Conservation (phyloP, 1,140 invertebrate species). For the Zaprionus ghesquierei region DNA sequence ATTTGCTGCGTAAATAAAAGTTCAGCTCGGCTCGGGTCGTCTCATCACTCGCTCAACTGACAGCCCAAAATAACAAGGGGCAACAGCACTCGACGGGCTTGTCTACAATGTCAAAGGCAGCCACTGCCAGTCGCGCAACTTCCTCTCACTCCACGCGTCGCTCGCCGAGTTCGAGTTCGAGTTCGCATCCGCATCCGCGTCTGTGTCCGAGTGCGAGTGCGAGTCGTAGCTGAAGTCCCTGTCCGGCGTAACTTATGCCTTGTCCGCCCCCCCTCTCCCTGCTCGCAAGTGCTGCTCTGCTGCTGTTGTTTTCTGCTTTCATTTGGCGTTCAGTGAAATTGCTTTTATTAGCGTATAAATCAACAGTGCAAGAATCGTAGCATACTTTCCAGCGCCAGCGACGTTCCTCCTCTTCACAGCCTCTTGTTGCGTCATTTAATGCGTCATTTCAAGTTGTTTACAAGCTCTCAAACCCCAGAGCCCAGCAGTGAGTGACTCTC, state of each 20-base stretch:
- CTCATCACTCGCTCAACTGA: constrained; percentile 19
- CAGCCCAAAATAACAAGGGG: constrained; percentile 49
- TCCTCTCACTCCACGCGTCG: background rate
- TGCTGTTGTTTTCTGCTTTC: constrained; percentile 37
- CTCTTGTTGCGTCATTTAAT: constrained; percentile 67
- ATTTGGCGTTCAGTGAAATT: constrained; percentile 76
- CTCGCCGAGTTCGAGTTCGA: background rate
- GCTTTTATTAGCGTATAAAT: constrained; percentile 80
- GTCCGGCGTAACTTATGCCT: background rate
- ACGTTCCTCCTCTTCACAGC: background rate
- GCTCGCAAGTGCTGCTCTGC: background rate
- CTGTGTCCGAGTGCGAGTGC: background rate
- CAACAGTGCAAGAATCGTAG: constrained; percentile 78
- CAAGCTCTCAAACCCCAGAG: constrained; percentile 54
- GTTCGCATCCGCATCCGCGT: background rate
- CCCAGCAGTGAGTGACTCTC: background rate
- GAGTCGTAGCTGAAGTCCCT: background rate
- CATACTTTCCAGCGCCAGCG: constrained; percentile 43
- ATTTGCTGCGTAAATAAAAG: constrained; percentile 76
- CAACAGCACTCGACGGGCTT: constrained; percentile 53
- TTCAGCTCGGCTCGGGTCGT: no score
- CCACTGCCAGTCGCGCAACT: background rate
- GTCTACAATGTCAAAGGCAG: constrained; percentile 74
- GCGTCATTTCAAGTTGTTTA: constrained; percentile 75
- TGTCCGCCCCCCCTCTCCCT: constrained; percentile 7